Evolutionary conservation across 2,113 vertebrate genomes (phyloP).

Genomic region (Hyperopisus bebe): DNA sequence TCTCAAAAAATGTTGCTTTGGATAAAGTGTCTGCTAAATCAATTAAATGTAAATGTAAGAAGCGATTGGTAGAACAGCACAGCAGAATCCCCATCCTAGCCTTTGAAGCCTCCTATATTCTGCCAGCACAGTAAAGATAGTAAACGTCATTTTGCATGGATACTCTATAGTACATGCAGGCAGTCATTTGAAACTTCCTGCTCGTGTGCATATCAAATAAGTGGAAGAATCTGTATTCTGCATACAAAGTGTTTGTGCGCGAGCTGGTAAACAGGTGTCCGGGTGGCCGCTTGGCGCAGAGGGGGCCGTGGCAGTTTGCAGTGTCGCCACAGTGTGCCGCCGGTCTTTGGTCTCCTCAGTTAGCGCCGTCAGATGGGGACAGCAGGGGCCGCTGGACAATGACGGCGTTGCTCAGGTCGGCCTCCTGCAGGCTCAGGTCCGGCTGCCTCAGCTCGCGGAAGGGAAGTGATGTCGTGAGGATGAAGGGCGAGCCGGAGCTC

Average conservation of each 20-base stretch:
- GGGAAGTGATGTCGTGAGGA: constrained; percentile 77
- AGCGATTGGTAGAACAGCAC: background rate
- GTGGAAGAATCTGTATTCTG: constrained; percentile 13
- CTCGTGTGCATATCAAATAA: background rate
- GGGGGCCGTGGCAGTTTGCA: background rate
- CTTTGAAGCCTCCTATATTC: background rate
- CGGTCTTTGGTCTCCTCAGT: constrained; percentile 27
- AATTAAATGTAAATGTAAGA: background rate
- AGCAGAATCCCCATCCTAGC: background rate
- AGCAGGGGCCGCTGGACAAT: constrained; percentile 76
- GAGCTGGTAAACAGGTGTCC: background rate
- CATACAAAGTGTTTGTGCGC: background rate
- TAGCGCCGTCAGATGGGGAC: constrained; percentile 63
- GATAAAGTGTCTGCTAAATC: background rate
- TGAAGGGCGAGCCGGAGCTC: constrained; percentile 66
- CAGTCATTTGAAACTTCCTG: background rate
- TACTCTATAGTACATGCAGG: background rate
- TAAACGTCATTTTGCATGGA: background rate
- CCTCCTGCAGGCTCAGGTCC: constrained; percentile 74
- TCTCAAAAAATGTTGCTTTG: background rate
- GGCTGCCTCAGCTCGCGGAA: constrained; percentile 65
- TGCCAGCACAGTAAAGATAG: background rate
- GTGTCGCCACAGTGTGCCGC: background rate
- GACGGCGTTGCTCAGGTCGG: constrained; percentile 75
- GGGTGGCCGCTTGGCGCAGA: background rate